Base-by-base conservation (phyloP, 2,888 invertebrate species). In the Drosophila phalerata region DNA sequence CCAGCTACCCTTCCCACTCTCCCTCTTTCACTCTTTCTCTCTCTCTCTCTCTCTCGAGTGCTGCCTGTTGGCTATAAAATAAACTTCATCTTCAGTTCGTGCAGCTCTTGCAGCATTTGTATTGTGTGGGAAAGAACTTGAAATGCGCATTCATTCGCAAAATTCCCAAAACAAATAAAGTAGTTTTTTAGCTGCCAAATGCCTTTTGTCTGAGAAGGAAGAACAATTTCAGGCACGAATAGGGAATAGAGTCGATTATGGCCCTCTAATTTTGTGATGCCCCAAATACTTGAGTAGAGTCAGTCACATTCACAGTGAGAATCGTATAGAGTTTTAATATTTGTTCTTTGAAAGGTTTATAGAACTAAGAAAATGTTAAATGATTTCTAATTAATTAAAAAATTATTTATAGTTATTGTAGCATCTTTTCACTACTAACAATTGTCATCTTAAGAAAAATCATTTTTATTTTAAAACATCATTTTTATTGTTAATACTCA, bases 131-230 rank as follows among this genome's bases (percentile, higher is more conserved):
- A 40, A 32, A 40, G 49, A 68, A 60, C 67, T 70, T 63, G 69
- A 60, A 61, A 56, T 77, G 78, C 72, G 76, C 77, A 79, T 73
- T 77, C 85, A 78, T 81, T 89, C 70, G 77, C 74, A 68, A 77
- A 85, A 88, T 83, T 87, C 75, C 72, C 86, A 87, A 90, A 89
- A 83, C 83, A 89, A 90, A 89, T 89, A 82, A 80, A 90, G 66
- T 82, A 78, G 67, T 68, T 88, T 65, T 67, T 40, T 47, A 34
- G 56, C 45, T 49, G 52, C 71, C 38, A 69, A 67, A 49, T 49
- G 48, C 53, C 45, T 15, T 6, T 38, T 25, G 22, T 1, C 19
- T 17, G n/a, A 13, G 8, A 15, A n/a, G 28, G 17, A 53, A 64
- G 48, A 17, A 64, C 55, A 32, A 49, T 28, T 9, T 11, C 19